Evolutionary conservation across 23 tunicate species (phyloP).

Genomic region (Botrylloides violaceus): DNA sequence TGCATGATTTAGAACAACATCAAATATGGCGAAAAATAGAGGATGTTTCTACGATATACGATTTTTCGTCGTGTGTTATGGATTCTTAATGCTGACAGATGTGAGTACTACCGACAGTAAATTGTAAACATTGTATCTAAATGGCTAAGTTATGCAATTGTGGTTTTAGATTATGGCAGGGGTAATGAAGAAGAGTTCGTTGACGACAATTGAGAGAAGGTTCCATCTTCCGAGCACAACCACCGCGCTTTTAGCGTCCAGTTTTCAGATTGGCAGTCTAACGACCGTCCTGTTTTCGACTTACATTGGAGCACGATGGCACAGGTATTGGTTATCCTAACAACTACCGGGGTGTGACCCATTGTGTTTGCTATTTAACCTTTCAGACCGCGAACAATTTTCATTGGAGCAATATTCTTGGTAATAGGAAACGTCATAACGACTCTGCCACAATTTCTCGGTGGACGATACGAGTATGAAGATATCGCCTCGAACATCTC

Average conservation of each 20-base stretch:
- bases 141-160: background rate
- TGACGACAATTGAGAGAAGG: slow-evolving; percentile 66
- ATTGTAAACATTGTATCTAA: background rate
- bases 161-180: slow-evolving; percentile 10
- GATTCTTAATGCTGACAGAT: slow-evolving; percentile 1
- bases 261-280: slow-evolving; percentile 62
- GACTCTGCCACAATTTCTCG: slow-evolving; percentile 57
- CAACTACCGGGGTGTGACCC: background rate
- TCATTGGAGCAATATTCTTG: slow-evolving; percentile 30
- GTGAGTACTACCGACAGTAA: slow-evolving; percentile 1
- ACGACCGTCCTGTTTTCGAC: slow-evolving; percentile 48
- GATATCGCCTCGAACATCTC: slow-evolving; percentile 20
- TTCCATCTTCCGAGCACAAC: slow-evolving; percentile 54
- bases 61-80: slow-evolving; percentile 5
- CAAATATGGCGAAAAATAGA: no score
- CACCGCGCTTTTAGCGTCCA: slow-evolving; percentile 51
- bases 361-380: background rate
- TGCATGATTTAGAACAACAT: no score
- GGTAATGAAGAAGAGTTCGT: slow-evolving; percentile 29
- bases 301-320: slow-evolving; percentile 56
- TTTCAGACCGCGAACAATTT: slow-evolving; percentile 55
- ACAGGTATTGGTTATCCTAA: slow-evolving; percentile 36
- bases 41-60: slow-evolving; percentile 19
- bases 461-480: slow-evolving; percentile 38
- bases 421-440: slow-evolving; percentile 31